Conservation (phyloP, 2,797 vertebrate genomes). For the Sebastes aleutianus region DNA sequence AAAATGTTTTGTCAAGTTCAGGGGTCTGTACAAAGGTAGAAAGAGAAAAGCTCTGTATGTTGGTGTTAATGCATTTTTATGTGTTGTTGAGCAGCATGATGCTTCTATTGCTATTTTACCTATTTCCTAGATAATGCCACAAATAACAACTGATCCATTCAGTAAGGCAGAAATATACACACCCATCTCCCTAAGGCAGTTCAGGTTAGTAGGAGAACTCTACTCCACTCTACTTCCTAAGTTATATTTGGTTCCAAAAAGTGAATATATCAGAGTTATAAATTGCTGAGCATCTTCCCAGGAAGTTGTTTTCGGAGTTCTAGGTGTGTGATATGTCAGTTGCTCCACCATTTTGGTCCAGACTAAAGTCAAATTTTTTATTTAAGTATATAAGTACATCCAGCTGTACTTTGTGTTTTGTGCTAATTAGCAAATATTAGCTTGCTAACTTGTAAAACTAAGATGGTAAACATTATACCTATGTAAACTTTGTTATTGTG, state of each 20-base stretch:
- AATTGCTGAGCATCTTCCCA: neutral
- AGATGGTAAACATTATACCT: neutral
- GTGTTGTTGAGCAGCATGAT: neutral
- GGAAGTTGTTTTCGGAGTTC: neutral
- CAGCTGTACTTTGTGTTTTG: neutral
- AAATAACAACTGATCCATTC: neutral
- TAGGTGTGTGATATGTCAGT: neutral
- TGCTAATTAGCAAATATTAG: neutral
- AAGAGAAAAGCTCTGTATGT: neutral
- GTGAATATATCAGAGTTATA: neutral
- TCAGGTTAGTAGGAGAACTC: conserved; percentile 26
- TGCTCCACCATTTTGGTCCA: neutral
- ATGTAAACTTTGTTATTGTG: neutral
- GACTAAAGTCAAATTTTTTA: no score
- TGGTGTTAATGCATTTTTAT: neutral
- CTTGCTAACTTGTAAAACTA: neutral
- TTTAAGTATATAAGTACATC: no score
- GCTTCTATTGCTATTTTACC: neutral
- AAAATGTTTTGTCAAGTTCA: neutral
- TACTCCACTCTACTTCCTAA: neutral
- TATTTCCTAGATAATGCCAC: neutral
- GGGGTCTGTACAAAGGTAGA: neutral
- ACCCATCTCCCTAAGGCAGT: conserved; percentile 5
- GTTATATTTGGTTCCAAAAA: neutral
- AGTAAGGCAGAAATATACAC: neutral